phyloP scores from a whole-genome alignment of 2,113 vertebrate species.

The Mus spicilegus region DNA sequence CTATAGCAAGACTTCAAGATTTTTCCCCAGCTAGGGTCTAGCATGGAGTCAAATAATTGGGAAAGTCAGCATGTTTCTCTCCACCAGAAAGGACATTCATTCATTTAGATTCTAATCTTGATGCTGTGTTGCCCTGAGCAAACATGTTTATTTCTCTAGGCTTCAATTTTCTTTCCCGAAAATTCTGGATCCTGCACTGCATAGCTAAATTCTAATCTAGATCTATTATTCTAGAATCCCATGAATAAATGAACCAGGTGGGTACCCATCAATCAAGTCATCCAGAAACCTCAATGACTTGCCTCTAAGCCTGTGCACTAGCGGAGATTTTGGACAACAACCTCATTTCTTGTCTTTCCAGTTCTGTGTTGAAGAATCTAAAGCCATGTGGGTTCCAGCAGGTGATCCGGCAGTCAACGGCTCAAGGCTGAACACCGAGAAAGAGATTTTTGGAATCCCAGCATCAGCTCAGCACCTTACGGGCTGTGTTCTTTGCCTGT shows the following conservation, averaged over 20 bases:
- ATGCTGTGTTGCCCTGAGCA: background rate
- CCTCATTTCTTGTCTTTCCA: background rate
- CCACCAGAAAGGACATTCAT: background rate
- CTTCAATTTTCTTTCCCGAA: background rate
- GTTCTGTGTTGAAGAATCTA: background rate
- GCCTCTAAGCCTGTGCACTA: background rate
- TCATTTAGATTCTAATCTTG: background rate
- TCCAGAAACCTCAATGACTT: background rate
- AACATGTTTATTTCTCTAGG: background rate
- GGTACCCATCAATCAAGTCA: background rate
- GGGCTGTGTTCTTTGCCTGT: background rate
- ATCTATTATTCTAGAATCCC: background rate
- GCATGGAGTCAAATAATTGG: fast-evolving
- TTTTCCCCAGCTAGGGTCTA: background rate
- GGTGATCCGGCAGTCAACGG: background rate
- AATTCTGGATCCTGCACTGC: background rate
- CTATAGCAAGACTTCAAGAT: background rate
- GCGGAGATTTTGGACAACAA: background rate
- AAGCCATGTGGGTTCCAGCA: background rate
- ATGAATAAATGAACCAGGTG: background rate
- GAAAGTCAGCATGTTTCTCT: background rate
- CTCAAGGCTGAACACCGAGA: background rate
- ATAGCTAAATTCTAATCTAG: background rate
- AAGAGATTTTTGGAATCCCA: too few relatives aligned
- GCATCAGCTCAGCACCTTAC: background rate